phyloP scores from a whole-genome alignment of 1,140 invertebrate genomes.

The Ostrea denselamellosa region DNA sequence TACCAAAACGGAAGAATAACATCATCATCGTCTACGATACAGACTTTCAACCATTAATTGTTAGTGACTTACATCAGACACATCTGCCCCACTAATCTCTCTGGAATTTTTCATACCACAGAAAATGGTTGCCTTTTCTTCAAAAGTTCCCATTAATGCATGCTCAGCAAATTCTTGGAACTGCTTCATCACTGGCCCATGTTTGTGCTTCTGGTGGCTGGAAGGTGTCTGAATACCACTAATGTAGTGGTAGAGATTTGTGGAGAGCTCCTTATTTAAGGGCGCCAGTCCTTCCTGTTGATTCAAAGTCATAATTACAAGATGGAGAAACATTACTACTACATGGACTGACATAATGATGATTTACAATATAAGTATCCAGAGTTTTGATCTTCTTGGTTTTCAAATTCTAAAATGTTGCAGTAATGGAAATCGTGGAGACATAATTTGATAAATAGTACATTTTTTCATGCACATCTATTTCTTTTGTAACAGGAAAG shows the following conservation, averaged over 20 bases:
- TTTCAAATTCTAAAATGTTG: too few species aligned
- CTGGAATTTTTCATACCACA: constrained; percentile 29
- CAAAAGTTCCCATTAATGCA: not conserved
- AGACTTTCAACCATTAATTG: not conserved
- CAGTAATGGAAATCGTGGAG: too few species aligned
- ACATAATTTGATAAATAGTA: too few species aligned
- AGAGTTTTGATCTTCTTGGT: too few species aligned
- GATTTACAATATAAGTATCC: too few species aligned
- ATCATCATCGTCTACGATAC: not conserved
- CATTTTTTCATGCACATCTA: too few species aligned
- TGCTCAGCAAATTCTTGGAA: not conserved
- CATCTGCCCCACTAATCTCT: not conserved
- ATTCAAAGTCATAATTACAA: too few species aligned
- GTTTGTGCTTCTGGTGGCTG: not conserved
- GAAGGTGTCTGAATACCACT: not conserved
- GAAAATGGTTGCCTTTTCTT: constrained; percentile 31
- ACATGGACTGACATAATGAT: too few species aligned
- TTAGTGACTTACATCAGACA: constrained; percentile 6
- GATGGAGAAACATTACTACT: too few species aligned
- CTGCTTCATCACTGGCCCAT: not conserved
- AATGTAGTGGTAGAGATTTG: not conserved
- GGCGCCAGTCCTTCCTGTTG: not conserved
- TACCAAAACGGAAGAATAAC: not conserved
- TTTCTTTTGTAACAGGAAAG: too few species aligned
- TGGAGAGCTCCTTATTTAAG: not conserved